Base-by-base conservation (phyloP, 2,888 invertebrate species). In the Lasius fuliginosus region DNA sequence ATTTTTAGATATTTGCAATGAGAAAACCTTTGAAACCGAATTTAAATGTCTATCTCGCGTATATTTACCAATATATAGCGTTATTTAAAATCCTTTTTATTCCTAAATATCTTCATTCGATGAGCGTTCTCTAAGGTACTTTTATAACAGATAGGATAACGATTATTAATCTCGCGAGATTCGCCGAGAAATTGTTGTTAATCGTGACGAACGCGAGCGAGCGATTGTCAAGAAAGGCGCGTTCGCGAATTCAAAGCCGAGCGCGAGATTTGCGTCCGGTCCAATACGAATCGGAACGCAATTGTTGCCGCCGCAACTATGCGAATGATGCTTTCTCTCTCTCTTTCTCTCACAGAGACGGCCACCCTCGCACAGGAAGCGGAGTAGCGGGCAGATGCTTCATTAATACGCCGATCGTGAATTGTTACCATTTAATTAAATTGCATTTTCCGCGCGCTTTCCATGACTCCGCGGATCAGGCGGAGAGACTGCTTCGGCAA, bases 341-440 rank as follows among this genome's bases (percentile, higher is more conserved):
- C 79, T 79, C 58, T 73, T 40, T 71, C 79, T 46, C 60, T 60
- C 33, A 71, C 58, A 71, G 33, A 23, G 12, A 42, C 40, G 30
- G 27, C 36, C 64, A 56, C 15, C 49, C 71, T 36, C 71, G 46
- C 42, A 58, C 9, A 58, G 64, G 42, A 76, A 46, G 62, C 56
- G 53, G 40, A 56, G n/a, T 69, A 62, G 33, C 69, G 71, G 86
- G 82, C 53, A 76, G 82, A 84, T 71, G 86, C 86, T 86, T 83
- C 88, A 84, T 86, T 88, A 86, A 87, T 86, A 88, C 82, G 68
- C 83, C 85, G 83, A 86, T 85, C 84, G 86, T 40, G 88, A 90
- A 91, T 91, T 92, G 92, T 91, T 92, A 90, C 87, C 91, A 90
- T 93, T 93, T 94, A 92, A 94, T 93, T 93, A 93, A 93, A 81